phyloP scores from a whole-genome alignment of 2,113 vertebrate genomes.

The Saimiri boliviensis region DNA sequence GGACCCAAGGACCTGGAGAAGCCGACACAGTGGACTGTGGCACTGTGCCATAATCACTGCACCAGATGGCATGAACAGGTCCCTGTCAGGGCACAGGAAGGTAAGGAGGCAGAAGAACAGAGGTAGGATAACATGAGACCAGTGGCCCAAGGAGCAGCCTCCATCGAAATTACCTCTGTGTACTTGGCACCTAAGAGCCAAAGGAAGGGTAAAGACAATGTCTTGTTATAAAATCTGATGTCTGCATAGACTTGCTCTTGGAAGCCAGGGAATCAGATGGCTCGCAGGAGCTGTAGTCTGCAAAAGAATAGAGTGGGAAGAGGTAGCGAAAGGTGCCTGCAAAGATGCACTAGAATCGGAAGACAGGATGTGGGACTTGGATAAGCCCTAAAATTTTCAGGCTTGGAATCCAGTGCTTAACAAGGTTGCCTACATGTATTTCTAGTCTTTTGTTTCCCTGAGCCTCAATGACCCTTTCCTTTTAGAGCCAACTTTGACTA shows the following conservation, averaged over 20 bases:
- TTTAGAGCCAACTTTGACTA: not conserved
- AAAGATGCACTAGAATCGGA: not conserved
- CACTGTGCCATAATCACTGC: rapidly evolving
- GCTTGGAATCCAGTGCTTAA: not conserved
- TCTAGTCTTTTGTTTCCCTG: not conserved
- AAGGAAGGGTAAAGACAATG: not conserved
- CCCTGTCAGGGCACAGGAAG: rapidly evolving
- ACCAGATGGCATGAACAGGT: rapidly evolving
- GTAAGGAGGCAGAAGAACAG: not conserved
- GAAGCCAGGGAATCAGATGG: not conserved
- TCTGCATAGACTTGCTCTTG: not conserved
- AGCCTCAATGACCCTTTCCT: not conserved
- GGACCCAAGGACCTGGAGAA: not conserved
- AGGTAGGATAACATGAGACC: not conserved
- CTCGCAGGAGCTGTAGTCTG: not conserved
- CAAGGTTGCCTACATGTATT: not conserved
- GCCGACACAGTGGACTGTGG: not conserved
- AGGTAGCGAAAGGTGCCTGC: not conserved
- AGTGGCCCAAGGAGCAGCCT: not conserved
- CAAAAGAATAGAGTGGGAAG: not conserved
- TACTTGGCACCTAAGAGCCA: not conserved
- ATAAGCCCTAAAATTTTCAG: not conserved
- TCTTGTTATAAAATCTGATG: not conserved
- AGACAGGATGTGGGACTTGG: not conserved
- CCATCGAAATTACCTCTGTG: not conserved